Conservation (phyloP, 2,888 invertebrate species). For the Zhengitettix transpicula region DNA sequence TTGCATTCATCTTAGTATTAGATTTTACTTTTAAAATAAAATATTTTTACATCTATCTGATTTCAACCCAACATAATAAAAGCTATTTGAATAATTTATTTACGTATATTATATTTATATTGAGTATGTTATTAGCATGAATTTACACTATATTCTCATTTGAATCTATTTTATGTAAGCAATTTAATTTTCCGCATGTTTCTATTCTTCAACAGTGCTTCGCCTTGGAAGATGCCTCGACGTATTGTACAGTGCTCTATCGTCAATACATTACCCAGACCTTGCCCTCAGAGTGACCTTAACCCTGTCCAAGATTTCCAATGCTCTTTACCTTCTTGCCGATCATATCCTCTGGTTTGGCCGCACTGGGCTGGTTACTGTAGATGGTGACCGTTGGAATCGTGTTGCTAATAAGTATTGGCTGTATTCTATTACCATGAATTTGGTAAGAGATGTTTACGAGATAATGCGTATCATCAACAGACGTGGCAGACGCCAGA, state of each 20-base stretch:
- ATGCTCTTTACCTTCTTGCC: constrained; percentile 60
- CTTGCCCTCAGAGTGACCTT: constrained; percentile 49
- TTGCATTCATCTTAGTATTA: too few relatives aligned
- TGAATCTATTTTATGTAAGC: too few relatives aligned
- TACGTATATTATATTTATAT: too few relatives aligned
- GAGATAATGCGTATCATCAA: constrained; percentile 54
- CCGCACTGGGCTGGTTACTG: constrained; percentile 40
- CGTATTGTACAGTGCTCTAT: constrained; percentile 55
- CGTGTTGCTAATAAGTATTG: constrained; percentile 63
- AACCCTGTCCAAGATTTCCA: constrained; percentile 62
- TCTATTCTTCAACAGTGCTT: constrained; percentile 55
- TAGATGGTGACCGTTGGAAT: constrained; percentile 62
- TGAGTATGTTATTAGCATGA: too few relatives aligned
- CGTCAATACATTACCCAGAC: constrained; percentile 55
- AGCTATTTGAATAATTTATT: too few relatives aligned
- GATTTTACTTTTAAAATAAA: too few relatives aligned
- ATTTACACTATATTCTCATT: too few relatives aligned
- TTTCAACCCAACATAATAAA: too few relatives aligned
- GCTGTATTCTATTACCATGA: constrained; percentile 66
- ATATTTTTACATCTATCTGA: too few relatives aligned
- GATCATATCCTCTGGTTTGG: constrained; percentile 81
- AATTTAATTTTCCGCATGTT: too few relatives aligned
- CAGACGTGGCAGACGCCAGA: constrained; percentile 13
- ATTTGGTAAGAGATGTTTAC: constrained; percentile 66
- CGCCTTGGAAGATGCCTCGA: constrained; percentile 75